phyloP scores from a whole-genome alignment of 2,113 vertebrate genomes.

The Amazona guildingii region DNA sequence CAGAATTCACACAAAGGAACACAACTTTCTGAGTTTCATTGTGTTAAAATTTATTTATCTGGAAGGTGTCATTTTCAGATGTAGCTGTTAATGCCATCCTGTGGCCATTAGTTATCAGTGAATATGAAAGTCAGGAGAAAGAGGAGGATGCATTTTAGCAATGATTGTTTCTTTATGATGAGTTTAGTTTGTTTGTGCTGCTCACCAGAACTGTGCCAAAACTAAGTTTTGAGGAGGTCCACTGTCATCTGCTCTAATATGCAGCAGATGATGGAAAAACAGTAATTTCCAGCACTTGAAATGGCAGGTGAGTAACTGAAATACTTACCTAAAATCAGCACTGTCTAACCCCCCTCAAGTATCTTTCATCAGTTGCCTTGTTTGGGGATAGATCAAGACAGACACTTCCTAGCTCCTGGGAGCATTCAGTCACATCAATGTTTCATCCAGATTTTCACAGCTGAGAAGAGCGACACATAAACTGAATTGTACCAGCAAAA shows the following conservation, averaged over 20 bases:
- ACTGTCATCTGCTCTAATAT: background rate
- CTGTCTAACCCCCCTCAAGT: background rate
- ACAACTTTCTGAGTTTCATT: background rate
- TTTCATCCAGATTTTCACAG: background rate
- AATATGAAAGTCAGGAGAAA: background rate
- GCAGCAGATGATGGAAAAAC: background rate
- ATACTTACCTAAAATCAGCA: background rate
- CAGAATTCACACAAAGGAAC: slow-evolving; percentile 14
- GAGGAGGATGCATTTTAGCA: background rate
- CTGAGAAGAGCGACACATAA: background rate
- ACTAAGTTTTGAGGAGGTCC: background rate
- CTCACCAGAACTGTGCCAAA: slow-evolving; percentile 1
- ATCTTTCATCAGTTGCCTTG: background rate
- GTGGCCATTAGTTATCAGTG: background rate
- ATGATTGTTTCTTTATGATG: background rate
- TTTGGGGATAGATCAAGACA: background rate
- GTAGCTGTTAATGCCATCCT: background rate
- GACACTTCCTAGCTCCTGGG: background rate
- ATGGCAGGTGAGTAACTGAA: background rate
- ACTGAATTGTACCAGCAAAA: background rate
- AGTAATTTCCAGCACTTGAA: slow-evolving; percentile 22
- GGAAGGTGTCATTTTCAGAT: background rate
- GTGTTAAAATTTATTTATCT: background rate
- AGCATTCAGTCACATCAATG: background rate
- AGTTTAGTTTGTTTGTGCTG: slow-evolving; percentile 19